Evolutionary conservation across 2,888 invertebrate genomes (phyloP), one percentile per base, ranked within the genome.

Genomic region (Plebejus argus): DNA sequence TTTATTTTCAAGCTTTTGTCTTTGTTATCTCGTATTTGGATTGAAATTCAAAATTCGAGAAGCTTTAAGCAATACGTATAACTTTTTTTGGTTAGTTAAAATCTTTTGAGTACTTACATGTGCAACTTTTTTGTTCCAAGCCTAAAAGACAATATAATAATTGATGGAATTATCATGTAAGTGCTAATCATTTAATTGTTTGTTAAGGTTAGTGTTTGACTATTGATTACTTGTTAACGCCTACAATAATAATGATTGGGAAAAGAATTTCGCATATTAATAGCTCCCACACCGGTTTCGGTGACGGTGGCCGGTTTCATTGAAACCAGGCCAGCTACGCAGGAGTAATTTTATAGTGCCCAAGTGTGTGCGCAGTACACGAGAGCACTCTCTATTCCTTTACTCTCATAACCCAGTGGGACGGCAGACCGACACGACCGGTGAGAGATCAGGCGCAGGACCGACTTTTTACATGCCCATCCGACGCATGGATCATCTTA

Each of bases 101-200:
- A 12, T 23, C n/a, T 12, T 61, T 23, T 15, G 4, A 12, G 61
- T 12, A 23, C 28, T 28, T 28, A 2, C 28, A 28, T 28, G 28
- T 28, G 28, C 66, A 66, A 12, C 10, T 28, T 66, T 66, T 66
- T 66, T 66, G 66, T 66, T 28, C 28, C 7, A 23, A 61, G 66
- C 28, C 23, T 15, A 28, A 28, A 66, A 66, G 23, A 28, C 61
- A 58, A 58, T 20, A 5, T 66, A 28, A 4, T 66, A 28, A 66
- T 61, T 61, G 28, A 66, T 66, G 28, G 28, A 66, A 28, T 66
- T 66, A 66, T 66, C 66, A 66, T 66, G 28, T 66, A 66, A 66
- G 66, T 66, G 28, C 66, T 66, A 66, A 66, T 66, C 28, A 66
- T 66, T 66, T 66, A 66, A 66, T 66, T 66, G 66, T 66, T 66